These are phyloP conservation scores for Dryobota labecula DNA, from an alignment of 2,888 invertebrate species.

Conservation along the genomic window DNA sequence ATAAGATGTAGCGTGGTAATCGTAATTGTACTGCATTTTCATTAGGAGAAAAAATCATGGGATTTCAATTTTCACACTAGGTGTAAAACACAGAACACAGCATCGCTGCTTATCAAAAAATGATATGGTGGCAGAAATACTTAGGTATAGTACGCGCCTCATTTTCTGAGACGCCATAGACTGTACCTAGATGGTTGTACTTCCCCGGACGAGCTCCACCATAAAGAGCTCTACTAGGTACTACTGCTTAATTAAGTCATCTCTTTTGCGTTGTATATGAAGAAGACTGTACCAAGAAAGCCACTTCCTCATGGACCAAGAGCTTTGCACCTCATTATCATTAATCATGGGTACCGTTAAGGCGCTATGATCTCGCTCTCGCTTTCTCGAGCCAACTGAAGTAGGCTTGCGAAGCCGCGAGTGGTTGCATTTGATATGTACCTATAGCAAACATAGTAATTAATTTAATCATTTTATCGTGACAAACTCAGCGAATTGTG, in stretches of 20 bases:
- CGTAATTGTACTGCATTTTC: background rate
- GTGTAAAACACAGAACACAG: background rate
- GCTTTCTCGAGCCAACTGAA: too few relatives aligned
- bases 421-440: too few relatives aligned
- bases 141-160: too few relatives aligned
- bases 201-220: background rate
- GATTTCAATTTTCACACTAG: constrained; percentile 19
- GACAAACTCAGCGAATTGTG: too few relatives aligned
- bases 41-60: background rate
- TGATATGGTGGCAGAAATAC: background rate
- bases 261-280: background rate
- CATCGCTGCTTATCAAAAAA: background rate
- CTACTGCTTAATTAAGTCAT: background rate
- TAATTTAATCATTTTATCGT: too few relatives aligned
- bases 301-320: background rate
- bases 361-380: too few relatives aligned
- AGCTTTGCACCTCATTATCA: background rate
- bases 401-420: too few relatives aligned
- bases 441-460: too few relatives aligned
- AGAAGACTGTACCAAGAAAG: background rate
- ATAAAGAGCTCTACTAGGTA: background rate
- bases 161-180: too few relatives aligned
- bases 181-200: background rate
- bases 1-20: constrained; percentile 17
- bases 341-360: background rate